These are phyloP conservation scores for Aspidiotus destructor DNA, from an alignment of 2,888 invertebrate species.

Conservation along the genomic window DNA sequence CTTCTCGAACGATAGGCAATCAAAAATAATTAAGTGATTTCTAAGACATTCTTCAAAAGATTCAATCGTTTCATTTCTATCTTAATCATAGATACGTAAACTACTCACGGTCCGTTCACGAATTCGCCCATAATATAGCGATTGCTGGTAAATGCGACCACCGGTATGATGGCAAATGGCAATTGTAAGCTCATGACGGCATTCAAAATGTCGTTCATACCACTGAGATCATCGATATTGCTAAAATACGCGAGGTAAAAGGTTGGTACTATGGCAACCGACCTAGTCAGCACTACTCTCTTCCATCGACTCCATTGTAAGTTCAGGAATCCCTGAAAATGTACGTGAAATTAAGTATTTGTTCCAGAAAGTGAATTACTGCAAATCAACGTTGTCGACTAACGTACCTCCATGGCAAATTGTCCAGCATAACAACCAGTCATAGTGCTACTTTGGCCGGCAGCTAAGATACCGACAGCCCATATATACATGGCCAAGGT, in stretches of 20 bases:
- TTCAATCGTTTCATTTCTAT: too few relatives aligned
- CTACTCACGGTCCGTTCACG: slow-evolving; percentile 62
- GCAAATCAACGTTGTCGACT: not conserved
- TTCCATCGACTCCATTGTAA: slow-evolving; percentile 80
- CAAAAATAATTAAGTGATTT: too few relatives aligned
- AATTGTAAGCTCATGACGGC: slow-evolving; percentile 78
- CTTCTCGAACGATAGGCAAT: too few relatives aligned
- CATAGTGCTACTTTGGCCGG: slow-evolving; percentile 77
- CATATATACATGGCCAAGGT: slow-evolving; percentile 70
- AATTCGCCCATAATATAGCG: slow-evolving; percentile 73
- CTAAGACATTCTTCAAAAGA: too few relatives aligned
- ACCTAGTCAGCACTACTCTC: slow-evolving; percentile 70
- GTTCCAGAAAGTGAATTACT: not conserved
- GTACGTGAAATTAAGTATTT: slow-evolving; percentile 18
- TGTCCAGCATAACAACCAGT: slow-evolving; percentile 80
- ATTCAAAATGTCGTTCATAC: slow-evolving; percentile 77
- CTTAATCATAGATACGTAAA: not conserved
- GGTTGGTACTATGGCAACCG: slow-evolving; percentile 67
- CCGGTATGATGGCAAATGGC: slow-evolving; percentile 78
- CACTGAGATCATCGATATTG: slow-evolving; percentile 57
- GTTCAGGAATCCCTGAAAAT: slow-evolving; percentile 63
- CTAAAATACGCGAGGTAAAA: slow-evolving; percentile 60
- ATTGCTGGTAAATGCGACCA: slow-evolving; percentile 75
- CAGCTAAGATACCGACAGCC: slow-evolving; percentile 71
- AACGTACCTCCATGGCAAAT: slow-evolving; percentile 65